Conservation (phyloP, 2,797 vertebrate genomes). For the Cynodonichthys magdalenae region DNA sequence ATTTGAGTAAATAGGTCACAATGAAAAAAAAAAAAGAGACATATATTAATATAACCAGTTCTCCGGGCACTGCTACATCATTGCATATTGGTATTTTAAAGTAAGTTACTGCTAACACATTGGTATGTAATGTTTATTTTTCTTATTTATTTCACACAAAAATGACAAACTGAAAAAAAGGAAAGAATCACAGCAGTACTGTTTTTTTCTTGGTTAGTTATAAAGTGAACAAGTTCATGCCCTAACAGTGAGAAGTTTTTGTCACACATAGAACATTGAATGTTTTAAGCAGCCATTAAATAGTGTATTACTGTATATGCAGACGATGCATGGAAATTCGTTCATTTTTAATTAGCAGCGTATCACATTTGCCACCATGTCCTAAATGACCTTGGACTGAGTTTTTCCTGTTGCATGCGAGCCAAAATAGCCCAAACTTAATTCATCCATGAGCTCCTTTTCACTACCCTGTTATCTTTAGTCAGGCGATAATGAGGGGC, state of each 20-base stretch:
- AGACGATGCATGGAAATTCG: not conserved
- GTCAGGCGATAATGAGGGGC: constrained; percentile 66
- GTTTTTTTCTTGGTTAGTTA: not conserved
- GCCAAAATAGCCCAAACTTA: constrained; percentile 61
- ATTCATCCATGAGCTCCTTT: constrained; percentile 57
- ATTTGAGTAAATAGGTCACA: too few species aligned
- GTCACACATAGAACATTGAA: not conserved
- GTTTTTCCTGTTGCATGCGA: constrained; percentile 30
- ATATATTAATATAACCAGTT: too few species aligned
- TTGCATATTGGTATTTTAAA: too few species aligned
- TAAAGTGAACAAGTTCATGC: not conserved
- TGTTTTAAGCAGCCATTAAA: too few species aligned
- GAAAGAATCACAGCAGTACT: too few species aligned
- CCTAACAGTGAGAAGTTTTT: not conserved
- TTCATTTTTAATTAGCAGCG: not conserved
- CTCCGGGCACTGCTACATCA: too few species aligned
- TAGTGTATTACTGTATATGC: not conserved
- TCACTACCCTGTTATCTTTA: constrained; percentile 64
- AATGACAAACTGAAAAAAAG: too few species aligned
- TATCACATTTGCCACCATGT: not conserved
- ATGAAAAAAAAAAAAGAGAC: too few species aligned
- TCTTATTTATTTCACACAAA: too few species aligned
- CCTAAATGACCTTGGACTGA: constrained; percentile 55
- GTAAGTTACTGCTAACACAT: too few species aligned
- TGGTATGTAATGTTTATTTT: too few species aligned